Conservation (phyloP, 2,113 vertebrate species). For the Arizona elegans region DNA sequence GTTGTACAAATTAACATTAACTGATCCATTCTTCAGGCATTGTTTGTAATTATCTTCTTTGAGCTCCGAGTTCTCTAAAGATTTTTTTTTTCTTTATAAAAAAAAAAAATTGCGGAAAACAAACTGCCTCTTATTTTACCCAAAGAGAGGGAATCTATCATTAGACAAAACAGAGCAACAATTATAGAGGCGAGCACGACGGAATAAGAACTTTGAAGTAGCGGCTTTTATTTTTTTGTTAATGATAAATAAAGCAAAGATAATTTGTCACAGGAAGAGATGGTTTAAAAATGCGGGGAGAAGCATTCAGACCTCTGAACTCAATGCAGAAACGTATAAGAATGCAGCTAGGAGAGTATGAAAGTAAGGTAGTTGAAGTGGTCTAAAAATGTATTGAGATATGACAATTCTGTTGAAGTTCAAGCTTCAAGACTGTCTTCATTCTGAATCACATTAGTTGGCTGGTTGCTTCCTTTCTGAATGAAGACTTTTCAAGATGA, state of each 20-base stretch:
- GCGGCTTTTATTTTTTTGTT: neutral
- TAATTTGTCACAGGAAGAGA: slow-evolving; percentile 46
- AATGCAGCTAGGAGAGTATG: slow-evolving; percentile 5
- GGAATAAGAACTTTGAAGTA: slow-evolving; percentile 64
- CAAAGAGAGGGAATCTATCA: slow-evolving; percentile 64
- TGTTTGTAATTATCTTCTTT: slow-evolving; percentile 87
- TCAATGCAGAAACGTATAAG: slow-evolving; percentile 2
- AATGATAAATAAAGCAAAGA: slow-evolving; percentile 14
- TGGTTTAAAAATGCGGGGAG: slow-evolving; percentile 40
- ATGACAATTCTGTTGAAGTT: neutral
- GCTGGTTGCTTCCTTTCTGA: neutral
- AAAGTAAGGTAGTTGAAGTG: neutral
- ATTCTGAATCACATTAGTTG: neutral
- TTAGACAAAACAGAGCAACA: slow-evolving; percentile 68
- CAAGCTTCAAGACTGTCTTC: neutral
- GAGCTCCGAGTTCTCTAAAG: slow-evolving; percentile 71
- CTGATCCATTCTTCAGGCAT: slow-evolving; percentile 87
- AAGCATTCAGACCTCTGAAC: slow-evolving; percentile 28
- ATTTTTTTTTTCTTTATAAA: neutral
- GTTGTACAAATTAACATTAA: slow-evolving; percentile 99
- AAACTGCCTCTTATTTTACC: slow-evolving; percentile 66
- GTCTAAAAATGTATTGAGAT: neutral
- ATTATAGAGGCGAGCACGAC: slow-evolving; percentile 48
- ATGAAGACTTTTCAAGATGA: neutral
- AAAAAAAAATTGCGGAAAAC: slow-evolving; percentile 59